Evolutionary conservation across 2,113 vertebrate species (phyloP).

Genomic region (Noturus placidus): DNA sequence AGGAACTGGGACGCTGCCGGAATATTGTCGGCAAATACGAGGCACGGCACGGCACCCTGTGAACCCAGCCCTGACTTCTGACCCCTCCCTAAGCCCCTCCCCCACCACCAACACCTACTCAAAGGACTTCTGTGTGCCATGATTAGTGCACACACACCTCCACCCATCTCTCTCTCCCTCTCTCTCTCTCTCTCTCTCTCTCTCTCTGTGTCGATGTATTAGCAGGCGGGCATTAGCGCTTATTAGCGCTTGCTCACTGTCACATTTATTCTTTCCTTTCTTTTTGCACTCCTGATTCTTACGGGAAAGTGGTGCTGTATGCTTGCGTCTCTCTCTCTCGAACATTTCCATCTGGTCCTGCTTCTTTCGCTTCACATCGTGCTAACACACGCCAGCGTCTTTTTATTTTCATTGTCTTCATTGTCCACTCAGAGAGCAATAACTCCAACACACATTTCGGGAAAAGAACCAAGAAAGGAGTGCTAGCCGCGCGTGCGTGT

Average conservation of each 20-base stretch:
- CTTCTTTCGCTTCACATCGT: background rate
- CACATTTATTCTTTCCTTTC: constrained; percentile 41
- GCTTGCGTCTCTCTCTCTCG: constrained; percentile 32
- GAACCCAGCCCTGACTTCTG: constrained; percentile 49
- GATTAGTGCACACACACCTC: constrained; percentile 75
- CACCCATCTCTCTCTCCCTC: constrained; percentile 52
- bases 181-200: background rate
- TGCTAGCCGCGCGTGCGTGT: background rate
- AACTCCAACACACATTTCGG: constrained; percentile 11
- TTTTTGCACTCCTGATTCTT: constrained; percentile 40
- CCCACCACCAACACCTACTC: constrained; percentile 27
- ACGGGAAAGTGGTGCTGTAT: constrained; percentile 66
- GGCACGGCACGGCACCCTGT: constrained; percentile 88
- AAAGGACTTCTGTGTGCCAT: constrained; percentile 78
- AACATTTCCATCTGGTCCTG: background rate
- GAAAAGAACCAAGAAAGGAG: background rate
- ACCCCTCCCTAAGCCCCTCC: background rate
- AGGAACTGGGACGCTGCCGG: constrained; percentile 96
- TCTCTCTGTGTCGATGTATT: background rate
- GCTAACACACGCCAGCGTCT: constrained; percentile 35
- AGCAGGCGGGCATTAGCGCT: background rate
- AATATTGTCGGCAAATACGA: constrained; percentile 92
- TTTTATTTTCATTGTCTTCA: constrained; percentile 17
- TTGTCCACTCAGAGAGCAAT: constrained; percentile 45
- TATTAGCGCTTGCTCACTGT: constrained; percentile 22